Evolutionary conservation across 2,888 invertebrate genomes (phyloP).

Genomic region (Diarsia dahlii): DNA sequence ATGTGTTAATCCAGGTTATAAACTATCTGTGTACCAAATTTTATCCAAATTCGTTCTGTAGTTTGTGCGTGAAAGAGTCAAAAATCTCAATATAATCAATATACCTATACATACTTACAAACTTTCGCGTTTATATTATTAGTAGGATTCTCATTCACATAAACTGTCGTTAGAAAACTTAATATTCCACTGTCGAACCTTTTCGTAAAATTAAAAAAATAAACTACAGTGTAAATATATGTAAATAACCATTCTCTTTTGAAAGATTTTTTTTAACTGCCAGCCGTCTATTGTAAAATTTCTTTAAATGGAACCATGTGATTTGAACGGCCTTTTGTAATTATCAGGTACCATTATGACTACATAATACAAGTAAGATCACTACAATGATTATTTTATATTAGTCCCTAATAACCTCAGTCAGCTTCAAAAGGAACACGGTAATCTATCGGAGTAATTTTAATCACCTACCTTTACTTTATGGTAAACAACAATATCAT

Average conservation of each 20-base stretch:
- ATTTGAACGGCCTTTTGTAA: background rate
- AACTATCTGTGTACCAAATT: too few relatives aligned
- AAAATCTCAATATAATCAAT: too few relatives aligned
- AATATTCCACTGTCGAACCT: background rate
- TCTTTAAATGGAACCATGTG: background rate
- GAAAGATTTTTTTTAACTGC: background rate
- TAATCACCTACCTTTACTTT: constrained; percentile 29
- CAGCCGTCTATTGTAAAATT: background rate
- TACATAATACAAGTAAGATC: constrained; percentile 4
- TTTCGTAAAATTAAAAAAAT: background rate
- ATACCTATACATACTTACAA: too few relatives aligned
- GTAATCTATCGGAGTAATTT: background rate
- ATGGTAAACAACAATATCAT: constrained; percentile 13
- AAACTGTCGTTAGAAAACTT: background rate
- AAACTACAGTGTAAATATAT: too few relatives aligned
- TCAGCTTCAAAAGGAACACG: constrained; percentile 12
- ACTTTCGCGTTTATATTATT: too few relatives aligned
- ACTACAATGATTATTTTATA: constrained; percentile 1
- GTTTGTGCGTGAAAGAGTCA: too few relatives aligned
- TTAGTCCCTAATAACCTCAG: constrained; percentile 2
- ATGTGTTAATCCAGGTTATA: too few relatives aligned
- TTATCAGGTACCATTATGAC: constrained; percentile 4
- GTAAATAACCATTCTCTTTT: background rate
- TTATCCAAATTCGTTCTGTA: too few relatives aligned
- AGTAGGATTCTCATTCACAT: background rate